phyloP scores from a whole-genome alignment of 2,113 vertebrate genomes.

The Eulemur rufifrons region DNA sequence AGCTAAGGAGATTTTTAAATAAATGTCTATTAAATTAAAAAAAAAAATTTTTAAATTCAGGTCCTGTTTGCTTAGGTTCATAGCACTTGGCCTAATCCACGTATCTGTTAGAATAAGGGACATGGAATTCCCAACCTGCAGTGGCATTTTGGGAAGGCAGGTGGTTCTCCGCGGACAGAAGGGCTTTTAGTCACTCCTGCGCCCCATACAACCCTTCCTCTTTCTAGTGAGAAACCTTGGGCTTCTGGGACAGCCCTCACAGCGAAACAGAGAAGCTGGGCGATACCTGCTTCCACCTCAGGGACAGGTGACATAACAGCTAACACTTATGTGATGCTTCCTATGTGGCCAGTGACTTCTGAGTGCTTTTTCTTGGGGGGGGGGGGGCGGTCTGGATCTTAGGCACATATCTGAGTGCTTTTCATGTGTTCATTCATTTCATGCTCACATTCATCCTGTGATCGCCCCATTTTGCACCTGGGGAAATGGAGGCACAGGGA shows the following conservation, averaged over 20 bases:
- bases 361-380: not conserved
- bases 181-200: not conserved
- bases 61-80: not conserved
- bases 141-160: not conserved
- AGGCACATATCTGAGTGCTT: not conserved
- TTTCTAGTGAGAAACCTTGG: not conserved
- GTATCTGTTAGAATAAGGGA: not conserved
- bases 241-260: not conserved
- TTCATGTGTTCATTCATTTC: not conserved
- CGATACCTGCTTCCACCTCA: accelerated
- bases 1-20: not conserved
- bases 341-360: not conserved
- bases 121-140: not conserved
- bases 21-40: not conserved
- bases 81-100: not conserved
- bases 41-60: not conserved
- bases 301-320: not conserved
- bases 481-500: not conserved
- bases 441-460: not conserved
- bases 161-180: not conserved
- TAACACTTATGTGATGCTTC: not conserved
- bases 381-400: too few species aligned
- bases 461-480: not conserved
- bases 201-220: not conserved
- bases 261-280: not conserved